Evolutionary conservation across 2,888 invertebrate species (phyloP), one percentile per base, ranked within the genome.

Genomic region (Drosophila pseudotalamancana): DNA sequence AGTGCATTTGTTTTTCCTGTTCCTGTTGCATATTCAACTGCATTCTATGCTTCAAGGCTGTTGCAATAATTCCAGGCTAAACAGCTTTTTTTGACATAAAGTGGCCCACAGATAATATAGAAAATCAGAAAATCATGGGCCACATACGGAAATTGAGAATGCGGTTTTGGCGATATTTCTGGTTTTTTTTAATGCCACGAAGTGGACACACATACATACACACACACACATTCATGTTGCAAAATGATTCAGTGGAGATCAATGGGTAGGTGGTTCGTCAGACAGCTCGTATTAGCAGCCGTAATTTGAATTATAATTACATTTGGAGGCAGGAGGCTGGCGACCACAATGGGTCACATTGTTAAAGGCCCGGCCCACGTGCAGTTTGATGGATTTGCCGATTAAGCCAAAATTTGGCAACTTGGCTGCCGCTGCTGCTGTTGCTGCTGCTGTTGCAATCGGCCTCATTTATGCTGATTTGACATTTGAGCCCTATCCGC

Each of bases 121-220:
- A 65, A 77, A 73, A 66, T 60, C 62, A 60, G 18, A n/a, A n/a
- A n/a, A n/a, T n/a, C n/a, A n/a, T 55, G 46, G 45, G 59, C 45
- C 46, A 35, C 45, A 65, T 76, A 67, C 76, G 80, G 78, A 83
- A 75, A 80, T 60, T 45, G 46, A 73, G 66, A 84, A 76, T 80
- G 71, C 62, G 49, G 73, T 57, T 65, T 51, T 11, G 32, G 34
- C 23, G 6, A 42, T 39, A 50, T 70, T 46, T 65, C 45, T 65
- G 56, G 71, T 64, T 66, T 59, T 16, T 14, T 19, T 27, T n/a
- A n/a, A n/a, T n/a, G n/a, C n/a, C n/a, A n/a, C n/a, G n/a, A n/a
- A n/a, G 19, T 19, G 6, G 19, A 31, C 21, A 45, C 31, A 45
- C 45, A 45, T 12, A 29, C n/a, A 25, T 1, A 42, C n/a, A 42